These are phyloP conservation scores for Hydropotes inermis DNA, from an alignment of 2,113 vertebrate species.

Conservation along the genomic window DNA sequence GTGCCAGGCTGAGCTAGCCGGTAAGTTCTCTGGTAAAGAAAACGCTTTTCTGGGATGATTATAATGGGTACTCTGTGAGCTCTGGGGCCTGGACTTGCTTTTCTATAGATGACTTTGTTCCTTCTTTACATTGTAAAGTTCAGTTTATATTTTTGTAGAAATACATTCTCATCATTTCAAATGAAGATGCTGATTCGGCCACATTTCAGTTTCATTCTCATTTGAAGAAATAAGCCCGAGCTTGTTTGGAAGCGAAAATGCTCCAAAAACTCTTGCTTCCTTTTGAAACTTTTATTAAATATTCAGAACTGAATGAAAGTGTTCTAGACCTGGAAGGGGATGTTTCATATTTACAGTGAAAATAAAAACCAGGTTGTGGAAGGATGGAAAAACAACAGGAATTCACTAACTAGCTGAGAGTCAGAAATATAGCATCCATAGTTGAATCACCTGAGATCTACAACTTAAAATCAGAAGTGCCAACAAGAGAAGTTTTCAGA, in stretches of 20 bases:
- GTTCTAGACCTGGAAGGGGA: neutral
- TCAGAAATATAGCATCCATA: neutral
- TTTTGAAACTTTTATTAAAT: conserved; percentile 47
- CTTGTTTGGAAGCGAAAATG: conserved; percentile 38
- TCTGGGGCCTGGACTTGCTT: neutral
- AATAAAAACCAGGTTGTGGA: neutral
- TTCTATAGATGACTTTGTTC: conserved; percentile 28
- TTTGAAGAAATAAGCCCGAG: neutral
- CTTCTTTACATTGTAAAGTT: conserved; percentile 42
- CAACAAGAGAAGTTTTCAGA: neutral
- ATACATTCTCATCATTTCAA: neutral
- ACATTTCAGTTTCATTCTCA: neutral
- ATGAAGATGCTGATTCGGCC: neutral
- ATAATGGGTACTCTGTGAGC: conserved; percentile 59
- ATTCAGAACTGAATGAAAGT: conserved; percentile 43
- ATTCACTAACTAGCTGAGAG: neutral
- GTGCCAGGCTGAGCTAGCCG: conserved; percentile 62
- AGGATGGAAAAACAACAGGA: conserved; percentile 15
- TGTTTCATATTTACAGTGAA: neutral
- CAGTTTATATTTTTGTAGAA: neutral
- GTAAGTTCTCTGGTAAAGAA: conserved; percentile 32
- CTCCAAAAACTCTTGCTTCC: neutral
- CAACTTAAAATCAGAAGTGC: neutral
- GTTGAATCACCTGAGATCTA: neutral
- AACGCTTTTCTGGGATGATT: conserved; percentile 39